Conservation (phyloP, 1,140 invertebrate species). For the Drosophila ambigua region DNA sequence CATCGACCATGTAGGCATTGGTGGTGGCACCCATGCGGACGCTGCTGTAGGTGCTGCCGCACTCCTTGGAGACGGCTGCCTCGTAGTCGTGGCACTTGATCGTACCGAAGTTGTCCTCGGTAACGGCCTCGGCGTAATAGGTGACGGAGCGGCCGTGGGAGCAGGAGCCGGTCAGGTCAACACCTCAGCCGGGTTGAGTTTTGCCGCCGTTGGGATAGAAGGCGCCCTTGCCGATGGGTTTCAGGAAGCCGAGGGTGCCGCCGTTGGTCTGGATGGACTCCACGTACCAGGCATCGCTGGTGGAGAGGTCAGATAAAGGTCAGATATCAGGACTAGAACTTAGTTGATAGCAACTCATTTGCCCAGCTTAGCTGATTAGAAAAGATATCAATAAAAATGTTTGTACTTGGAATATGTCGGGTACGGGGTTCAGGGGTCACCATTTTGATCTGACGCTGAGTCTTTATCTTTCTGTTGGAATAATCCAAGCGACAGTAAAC, state of each 20-base stretch:
- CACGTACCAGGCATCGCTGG: constrained; percentile 77
- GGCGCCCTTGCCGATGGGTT: constrained; percentile 84
- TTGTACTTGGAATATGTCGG: no score
- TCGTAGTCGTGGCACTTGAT: constrained; percentile 64
- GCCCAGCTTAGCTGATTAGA: no score
- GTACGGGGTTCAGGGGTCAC: no score
- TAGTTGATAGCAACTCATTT: no score
- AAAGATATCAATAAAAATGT: no score
- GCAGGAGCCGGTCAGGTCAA: constrained; percentile 82
- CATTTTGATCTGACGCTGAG: no score
- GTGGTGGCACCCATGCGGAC: constrained; percentile 83
- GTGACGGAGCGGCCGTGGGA: constrained; percentile 85
- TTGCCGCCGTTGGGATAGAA: constrained; percentile 85
- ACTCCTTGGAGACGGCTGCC: constrained; percentile 55
- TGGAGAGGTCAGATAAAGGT: constrained; percentile 66
- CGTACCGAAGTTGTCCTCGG: constrained; percentile 52
- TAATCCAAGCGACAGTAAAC: no score
- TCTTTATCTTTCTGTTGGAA: no score
- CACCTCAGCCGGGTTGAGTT: constrained; percentile 86
- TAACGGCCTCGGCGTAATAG: constrained; percentile 85
- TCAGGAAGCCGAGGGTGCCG: constrained; percentile 84
- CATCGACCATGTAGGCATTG: constrained; percentile 78
- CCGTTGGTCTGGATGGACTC: constrained; percentile 86
- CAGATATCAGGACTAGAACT: neutral
- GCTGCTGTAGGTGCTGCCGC: constrained; percentile 59